A percentile compares a stretch with the other conserved stretches of the same genome.
These are phyloP conservation scores for Stegana nigrithorax DNA, from an alignment of 2,888 invertebrate genomes.

Conservation along the genomic window DNA sequence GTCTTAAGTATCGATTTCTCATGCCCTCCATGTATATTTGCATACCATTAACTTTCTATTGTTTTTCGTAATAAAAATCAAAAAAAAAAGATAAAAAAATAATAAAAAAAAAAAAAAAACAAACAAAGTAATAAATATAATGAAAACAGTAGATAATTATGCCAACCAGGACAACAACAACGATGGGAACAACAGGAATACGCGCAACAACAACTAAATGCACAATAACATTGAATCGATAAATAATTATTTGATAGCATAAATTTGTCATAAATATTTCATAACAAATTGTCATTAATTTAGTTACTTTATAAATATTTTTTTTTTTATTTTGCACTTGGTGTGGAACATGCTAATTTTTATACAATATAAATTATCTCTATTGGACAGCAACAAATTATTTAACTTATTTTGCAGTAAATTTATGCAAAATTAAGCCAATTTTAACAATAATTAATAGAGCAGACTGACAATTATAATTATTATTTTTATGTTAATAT, in stretches of 20 bases:
- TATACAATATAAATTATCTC: conserved; percentile 3
- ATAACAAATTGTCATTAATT: conserved; percentile 16
- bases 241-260: conserved; percentile 15
- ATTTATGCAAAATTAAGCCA: too few relatives aligned
- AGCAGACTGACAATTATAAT: too few relatives aligned
- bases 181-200: background rate
- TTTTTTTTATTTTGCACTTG: background rate
- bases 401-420: too few relatives aligned
- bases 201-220: too few relatives aligned
- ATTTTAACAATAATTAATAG: too few relatives aligned
- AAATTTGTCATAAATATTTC: conserved; percentile 16
- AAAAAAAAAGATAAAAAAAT: too few relatives aligned
- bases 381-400: too few relatives aligned
- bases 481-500: too few relatives aligned
- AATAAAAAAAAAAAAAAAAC: too few relatives aligned
- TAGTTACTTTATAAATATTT: background rate
- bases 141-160: conserved; percentile 4
- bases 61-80: background rate
- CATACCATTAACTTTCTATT: conserved; percentile 12
- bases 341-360: background rate
- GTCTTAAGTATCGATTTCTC: conserved; percentile 12
- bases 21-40: background rate
- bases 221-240: conserved; percentile 13
- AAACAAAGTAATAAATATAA: too few relatives aligned
- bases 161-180: background rate